A percentile compares a stretch with the other conserved stretches of the same genome.
Evolutionary conservation across 2,797 vertebrate species (phyloP).

Genomic region (Holocentrus rufus): DNA sequence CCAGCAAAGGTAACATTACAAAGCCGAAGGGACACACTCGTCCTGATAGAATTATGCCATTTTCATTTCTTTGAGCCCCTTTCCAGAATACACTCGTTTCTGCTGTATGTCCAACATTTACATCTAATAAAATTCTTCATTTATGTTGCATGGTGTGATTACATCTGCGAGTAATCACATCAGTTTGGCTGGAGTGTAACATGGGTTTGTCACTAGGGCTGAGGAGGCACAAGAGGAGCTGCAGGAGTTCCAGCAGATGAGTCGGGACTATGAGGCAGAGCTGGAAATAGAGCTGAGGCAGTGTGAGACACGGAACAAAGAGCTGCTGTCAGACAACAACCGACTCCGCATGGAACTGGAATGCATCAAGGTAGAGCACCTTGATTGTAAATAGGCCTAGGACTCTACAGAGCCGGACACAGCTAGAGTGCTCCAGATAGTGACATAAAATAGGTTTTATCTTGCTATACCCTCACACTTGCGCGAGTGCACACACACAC

Average conservation of each 20-base stretch:
- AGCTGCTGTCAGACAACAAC: slow-evolving; percentile 90
- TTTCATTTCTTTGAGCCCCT: too few species aligned
- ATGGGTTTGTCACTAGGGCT: slow-evolving; percentile 78
- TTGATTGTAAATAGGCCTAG: slow-evolving; percentile 9
- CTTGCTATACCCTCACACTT: background rate
- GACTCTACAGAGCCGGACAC: background rate
- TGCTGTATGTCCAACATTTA: background rate
- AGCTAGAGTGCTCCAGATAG: slow-evolving; percentile 23
- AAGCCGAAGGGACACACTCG: background rate
- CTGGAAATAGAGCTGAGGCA: slow-evolving; percentile 94
- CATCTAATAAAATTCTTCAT: too few species aligned
- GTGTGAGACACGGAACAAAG: slow-evolving; percentile 90
- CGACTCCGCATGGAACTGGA: slow-evolving; percentile 91
- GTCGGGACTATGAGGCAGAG: slow-evolving; percentile 96
- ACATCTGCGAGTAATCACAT: background rate
- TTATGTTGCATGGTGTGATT: background rate
- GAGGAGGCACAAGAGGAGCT: slow-evolving; percentile 90
- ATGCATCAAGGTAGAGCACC: slow-evolving; percentile 84
- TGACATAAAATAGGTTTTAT: background rate
- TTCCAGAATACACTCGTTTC: background rate
- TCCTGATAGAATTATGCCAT: background rate
- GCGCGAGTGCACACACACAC: background rate
- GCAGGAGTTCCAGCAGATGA: slow-evolving; percentile 97
- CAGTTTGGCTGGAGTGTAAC: background rate
- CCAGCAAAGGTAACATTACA: slow-evolving; percentile 85